Conservation (phyloP, 2,888 invertebrate species). For the Synanthedon tipuliformis region DNA sequence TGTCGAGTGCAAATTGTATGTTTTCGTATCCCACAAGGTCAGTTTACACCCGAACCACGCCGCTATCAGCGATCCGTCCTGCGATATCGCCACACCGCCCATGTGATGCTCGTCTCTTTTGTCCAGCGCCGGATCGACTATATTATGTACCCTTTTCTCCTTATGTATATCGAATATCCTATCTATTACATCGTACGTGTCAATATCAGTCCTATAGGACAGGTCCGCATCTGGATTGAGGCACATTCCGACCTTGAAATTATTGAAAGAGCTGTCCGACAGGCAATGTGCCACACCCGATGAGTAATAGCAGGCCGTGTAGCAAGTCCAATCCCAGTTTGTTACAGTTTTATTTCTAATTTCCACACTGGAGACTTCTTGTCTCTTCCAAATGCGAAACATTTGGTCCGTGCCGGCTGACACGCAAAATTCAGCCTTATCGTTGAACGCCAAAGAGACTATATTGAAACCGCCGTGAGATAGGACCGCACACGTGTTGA, state of each 20-base stretch:
- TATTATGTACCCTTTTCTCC: conserved; percentile 17
- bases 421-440: conserved; percentile 49
- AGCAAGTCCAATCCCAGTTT: conserved; percentile 35
- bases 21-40: conserved; percentile 56
- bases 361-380: conserved; percentile 15
- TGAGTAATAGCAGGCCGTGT: conserved; percentile 59
- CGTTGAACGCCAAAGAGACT: conserved; percentile 41
- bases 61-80: conserved; percentile 61
- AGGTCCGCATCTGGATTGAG: not conserved
- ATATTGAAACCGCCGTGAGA: conserved; percentile 57
- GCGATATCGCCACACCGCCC: conserved; percentile 57
- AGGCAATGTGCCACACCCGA: conserved; percentile 44
- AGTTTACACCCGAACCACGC: conserved; percentile 63
- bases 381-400: conserved; percentile 49
- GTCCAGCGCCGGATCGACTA: conserved; percentile 17
- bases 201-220: conserved; percentile 9
- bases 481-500: conserved; percentile 54
- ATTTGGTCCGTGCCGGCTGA: conserved; percentile 56
- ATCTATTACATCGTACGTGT: conserved; percentile 31
- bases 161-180: conserved; percentile 49
- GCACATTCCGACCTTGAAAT: conserved; percentile 33
- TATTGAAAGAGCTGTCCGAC: conserved; percentile 39
- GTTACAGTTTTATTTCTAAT: conserved; percentile 12
- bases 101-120: conserved; percentile 33
- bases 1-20: conserved; percentile 46